Evolutionary conservation across 1,140 invertebrate species (phyloP), one percentile per base, ranked within the genome.

Genomic region (Tetramorium alpestre): DNA sequence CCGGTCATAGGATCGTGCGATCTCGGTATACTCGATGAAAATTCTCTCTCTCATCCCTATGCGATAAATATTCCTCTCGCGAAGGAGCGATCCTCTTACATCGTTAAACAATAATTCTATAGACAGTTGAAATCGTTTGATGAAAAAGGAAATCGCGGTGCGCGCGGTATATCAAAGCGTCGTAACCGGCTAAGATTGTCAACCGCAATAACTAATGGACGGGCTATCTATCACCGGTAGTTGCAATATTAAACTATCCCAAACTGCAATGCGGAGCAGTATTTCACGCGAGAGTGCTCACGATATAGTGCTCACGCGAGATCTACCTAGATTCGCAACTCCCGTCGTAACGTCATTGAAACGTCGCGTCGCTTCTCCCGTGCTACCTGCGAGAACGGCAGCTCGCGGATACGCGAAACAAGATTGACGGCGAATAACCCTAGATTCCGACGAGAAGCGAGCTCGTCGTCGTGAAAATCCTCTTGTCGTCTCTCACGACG

Each of bases 351-450:
- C 11, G 78, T 81, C 78, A 81, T 81, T 81, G 78, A 72, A 81
- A 81, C 47, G 65, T 81, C 65, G 65, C 47, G 65, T 81, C 65
- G 65, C 78, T 25, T 81, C 25, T 81, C 18, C 16, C 33, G 47
- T 81, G 78, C 47, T 65, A 81, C 78, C 78, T 70, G 78, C 44
- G 65, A 70, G 78, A 81, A 69, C 65, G 47, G 62, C 47, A 70
- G 13, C 28, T 54, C 33, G 62, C 62, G 62, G 47, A 81, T 70
- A 81, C 65, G 38, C 18, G 49, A 56, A 70, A 25, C 38, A 70
- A 88, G 22, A 65, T 77, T 77, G 78, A 81, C 64, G 56, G 38
- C n/a, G 58, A 73, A 76, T 81, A 90, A 89, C 88, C 85, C 76
- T 77, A 86, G 87, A 73, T 49, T 65, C 49, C 22, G 18, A 18